These are phyloP conservation scores for Lapara coniferarum DNA, from an alignment of 2,888 invertebrate genomes.

Conservation along the genomic window DNA sequence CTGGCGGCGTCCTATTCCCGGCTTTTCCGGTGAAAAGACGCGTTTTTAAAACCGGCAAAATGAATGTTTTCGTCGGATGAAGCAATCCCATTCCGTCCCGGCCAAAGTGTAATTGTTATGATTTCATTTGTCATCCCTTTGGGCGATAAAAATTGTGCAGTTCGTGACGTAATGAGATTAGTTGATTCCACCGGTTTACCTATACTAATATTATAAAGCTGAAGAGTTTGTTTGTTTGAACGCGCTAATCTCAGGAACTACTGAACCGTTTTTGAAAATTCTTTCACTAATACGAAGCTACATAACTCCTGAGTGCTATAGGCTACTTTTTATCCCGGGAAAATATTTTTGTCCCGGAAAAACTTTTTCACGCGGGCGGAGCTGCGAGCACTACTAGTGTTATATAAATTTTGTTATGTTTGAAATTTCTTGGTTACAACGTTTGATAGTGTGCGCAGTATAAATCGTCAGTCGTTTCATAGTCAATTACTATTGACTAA, in stretches of 20 bases:
- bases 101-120: conserved; percentile 50
- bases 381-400: too few relatives aligned
- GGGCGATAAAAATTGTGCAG: conserved; percentile 45
- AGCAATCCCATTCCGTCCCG: conserved; percentile 46
- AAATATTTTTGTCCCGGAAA: too few relatives aligned
- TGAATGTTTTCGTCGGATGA: conserved; percentile 41
- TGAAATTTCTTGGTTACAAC: neutral
- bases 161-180: conserved; percentile 16
- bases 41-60: conserved; percentile 46
- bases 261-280: too few relatives aligned
- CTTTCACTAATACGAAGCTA: too few relatives aligned
- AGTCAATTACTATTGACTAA: too few relatives aligned
- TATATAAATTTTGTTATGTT: neutral
- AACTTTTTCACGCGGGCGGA: too few relatives aligned
- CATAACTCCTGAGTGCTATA: too few relatives aligned
- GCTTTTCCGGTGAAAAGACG: conserved; percentile 41
- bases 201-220: too few relatives aligned
- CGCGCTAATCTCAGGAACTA: too few relatives aligned
- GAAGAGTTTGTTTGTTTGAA: too few relatives aligned
- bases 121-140: conserved; percentile 48
- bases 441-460: neutral
- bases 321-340: too few relatives aligned
- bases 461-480: too few relatives aligned
- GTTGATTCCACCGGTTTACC: neutral
- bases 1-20: conserved; percentile 34